Percentiles rank a stretch among this genome's conserved stretches.
These are phyloP conservation scores for Geococcyx californianus DNA, from an alignment of 2,113 vertebrate genomes.

Conservation along the genomic window DNA sequence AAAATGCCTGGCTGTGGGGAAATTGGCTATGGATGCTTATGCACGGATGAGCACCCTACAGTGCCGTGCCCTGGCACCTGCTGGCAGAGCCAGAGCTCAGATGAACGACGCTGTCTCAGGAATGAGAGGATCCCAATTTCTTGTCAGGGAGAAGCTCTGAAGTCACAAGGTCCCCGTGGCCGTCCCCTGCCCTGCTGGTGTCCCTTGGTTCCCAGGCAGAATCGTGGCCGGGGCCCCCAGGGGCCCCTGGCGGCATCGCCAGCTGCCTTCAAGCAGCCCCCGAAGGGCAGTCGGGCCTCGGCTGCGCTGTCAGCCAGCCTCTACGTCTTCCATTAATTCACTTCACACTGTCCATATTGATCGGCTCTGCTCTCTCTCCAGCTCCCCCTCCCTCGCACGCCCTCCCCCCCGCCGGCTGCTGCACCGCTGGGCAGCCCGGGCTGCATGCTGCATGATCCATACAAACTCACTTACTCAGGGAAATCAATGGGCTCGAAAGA, in stretches of 20 bases:
- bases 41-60: too few relatives aligned
- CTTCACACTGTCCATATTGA: constrained; percentile 73
- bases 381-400: not conserved
- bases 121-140: not conserved
- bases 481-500: constrained; percentile 72
- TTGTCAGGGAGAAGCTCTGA: not conserved
- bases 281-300: constrained; percentile 50
- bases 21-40: not conserved
- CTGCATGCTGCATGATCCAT: constrained; percentile 71
- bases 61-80: too few relatives aligned
- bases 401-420: constrained; percentile 38
- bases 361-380: constrained; percentile 42
- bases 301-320: constrained; percentile 60
- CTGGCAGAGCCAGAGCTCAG: not conserved
- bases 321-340: constrained; percentile 73
- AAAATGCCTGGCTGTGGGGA: not conserved
- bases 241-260: not conserved
- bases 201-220: not conserved
- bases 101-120: fast-evolving
- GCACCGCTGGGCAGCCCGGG: constrained; percentile 54
- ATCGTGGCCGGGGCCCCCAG: not conserved
- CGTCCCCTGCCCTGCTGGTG: not conserved
- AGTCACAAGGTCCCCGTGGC: fast-evolving
- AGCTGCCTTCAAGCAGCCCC: constrained; percentile 54
- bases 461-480: constrained; percentile 75